A percentile compares a stretch with the other conserved stretches of the same genome.
phyloP scores from a whole-genome alignment of 1,140 invertebrate species.

The Helicoverpa armigera region DNA sequence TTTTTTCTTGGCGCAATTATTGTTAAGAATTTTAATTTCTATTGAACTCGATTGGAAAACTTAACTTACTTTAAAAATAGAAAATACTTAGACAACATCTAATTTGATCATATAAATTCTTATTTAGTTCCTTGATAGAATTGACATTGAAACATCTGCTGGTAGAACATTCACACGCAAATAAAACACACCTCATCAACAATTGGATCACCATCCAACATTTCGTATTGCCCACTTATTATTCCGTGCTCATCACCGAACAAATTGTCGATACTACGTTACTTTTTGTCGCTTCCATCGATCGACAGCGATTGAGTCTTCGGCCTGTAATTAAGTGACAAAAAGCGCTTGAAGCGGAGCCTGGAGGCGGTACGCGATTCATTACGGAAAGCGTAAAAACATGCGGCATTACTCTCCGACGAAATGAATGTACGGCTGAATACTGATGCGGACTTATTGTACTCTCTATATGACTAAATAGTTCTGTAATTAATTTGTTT shows the following conservation, averaged over 20 bases:
- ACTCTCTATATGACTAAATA: constrained; percentile 26
- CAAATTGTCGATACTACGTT: constrained; percentile 38
- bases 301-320: constrained; percentile 41
- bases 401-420: constrained; percentile 30
- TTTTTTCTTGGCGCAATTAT: too few species aligned
- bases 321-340: constrained; percentile 39
- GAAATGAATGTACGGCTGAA: constrained; percentile 16
- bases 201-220: constrained; percentile 9
- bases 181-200: constrained; percentile 11
- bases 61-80: too few species aligned
- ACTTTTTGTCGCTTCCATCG: constrained; percentile 26
- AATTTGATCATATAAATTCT: too few species aligned
- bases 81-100: too few species aligned
- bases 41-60: too few species aligned
- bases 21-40: too few species aligned
- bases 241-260: constrained; percentile 15
- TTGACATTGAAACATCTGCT: neutral
- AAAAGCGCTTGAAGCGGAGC: constrained; percentile 27
- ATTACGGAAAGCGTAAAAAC: constrained; percentile 45
- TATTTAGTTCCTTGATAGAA: too few species aligned
- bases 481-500: constrained; percentile 35
- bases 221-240: constrained; percentile 18
- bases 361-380: constrained; percentile 21
- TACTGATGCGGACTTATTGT: constrained; percentile 33
- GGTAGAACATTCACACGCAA: neutral